phyloP scores from a whole-genome alignment of 1,140 invertebrate species.

The Drosophila erecta region DNA sequence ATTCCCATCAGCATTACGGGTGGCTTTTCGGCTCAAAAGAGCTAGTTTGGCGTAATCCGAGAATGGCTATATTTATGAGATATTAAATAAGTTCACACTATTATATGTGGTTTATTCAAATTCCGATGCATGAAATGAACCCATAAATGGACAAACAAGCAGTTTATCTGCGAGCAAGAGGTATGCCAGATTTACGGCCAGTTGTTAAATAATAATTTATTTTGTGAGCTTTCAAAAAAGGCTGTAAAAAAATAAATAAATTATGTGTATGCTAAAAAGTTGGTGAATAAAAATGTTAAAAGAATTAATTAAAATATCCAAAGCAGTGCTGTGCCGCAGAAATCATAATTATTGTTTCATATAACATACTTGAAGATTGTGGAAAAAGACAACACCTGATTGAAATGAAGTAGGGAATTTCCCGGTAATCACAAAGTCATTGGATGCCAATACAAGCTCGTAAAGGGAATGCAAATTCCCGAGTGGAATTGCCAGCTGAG shows the following conservation, averaged over 20 bases:
- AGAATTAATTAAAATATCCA: neutral
- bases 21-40: neutral
- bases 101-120: constrained; percentile 9
- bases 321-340: neutral
- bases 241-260: neutral
- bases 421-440: constrained; percentile 33
- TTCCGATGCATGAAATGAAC: constrained; percentile 12
- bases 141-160: constrained; percentile 9
- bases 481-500: constrained; percentile 3
- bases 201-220: constrained; percentile 34
- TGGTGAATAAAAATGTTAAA: neutral
- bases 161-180: neutral
- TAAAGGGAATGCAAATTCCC: constrained; percentile 31
- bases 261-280: constrained; percentile 1
- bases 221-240: neutral
- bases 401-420: constrained; percentile 32
- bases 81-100: neutral
- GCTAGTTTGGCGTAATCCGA: neutral
- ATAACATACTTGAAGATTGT: neutral
- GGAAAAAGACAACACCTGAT: constrained; percentile 20
- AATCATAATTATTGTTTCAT: too few species aligned
- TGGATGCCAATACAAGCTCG: constrained; percentile 35
- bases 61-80: neutral
- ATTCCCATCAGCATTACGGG: constrained; percentile 18
- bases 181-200: constrained; percentile 3